Evolutionary conservation across 2,113 vertebrate species (phyloP), one percentile per base, ranked within the genome.

Genomic region (Tor tambroides): DNA sequence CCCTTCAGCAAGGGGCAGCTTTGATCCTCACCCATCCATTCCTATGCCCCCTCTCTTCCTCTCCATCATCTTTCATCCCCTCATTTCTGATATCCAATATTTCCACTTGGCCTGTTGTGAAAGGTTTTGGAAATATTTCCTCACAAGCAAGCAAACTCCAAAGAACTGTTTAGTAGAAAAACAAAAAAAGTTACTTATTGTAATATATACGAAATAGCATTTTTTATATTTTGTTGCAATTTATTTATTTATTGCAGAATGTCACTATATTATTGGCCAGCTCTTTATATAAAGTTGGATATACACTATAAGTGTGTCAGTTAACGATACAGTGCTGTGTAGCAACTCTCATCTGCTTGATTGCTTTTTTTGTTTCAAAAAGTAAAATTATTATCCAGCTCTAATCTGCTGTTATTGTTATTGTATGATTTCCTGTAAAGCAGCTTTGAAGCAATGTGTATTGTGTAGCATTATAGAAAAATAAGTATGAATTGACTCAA

Each of bases 21-120:
- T 92, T 90, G 87, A 91, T 90, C 87, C 78, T 80, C 88, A 85
- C 88, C 84, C 89, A 80, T 78, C 82, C 87, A 87, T 8, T 80
- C 28, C 74, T 46, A 32, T 89, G 88, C 86, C 80, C 75, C 30
- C 83, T 81, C 78, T 86, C 76, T 86, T 88, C 76, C 46, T 86
- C 88, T 88, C 32, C 1, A 6, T 38, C 32, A 72, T 61, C 74
- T 80, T 71, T 75, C 82, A 84, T 87, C 86, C 86, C 86, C 63
- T 86, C 49, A 46, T 83, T 87, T 71, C 38, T 89, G 83, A 89
- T 85, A 88, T 85, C 84, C 54, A 86, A 88, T 59, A 80, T 43
- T 41, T 75, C 78, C 79, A 65, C 43, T 86, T 84, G 0, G 77
- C 30, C 49, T 79, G 46, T 32, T 77, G 41, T 76, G 12, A 76